Evolutionary conservation across 2,888 invertebrate genomes (phyloP), one percentile per base, ranked within the genome.

Genomic region (Pterobdella sp.): DNA sequence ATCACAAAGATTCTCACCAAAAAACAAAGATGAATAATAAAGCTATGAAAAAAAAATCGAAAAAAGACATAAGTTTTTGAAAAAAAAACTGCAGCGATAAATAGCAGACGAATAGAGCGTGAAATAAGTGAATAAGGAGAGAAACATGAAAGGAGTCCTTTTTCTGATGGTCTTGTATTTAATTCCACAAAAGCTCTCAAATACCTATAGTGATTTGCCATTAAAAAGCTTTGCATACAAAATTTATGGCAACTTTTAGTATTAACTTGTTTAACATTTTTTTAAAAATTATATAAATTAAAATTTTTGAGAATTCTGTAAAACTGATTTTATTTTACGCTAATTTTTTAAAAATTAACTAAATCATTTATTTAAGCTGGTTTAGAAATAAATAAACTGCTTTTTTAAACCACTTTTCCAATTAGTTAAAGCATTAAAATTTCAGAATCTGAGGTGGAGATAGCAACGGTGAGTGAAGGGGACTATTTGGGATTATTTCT

Each of bases 41-140:
- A 56, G 4, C 7, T 26, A 56, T 26, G 26, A 3, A 4, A 56
- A 56, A 56, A 56, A 56, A n/a, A 56, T 18, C n/a, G 3, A 56
- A 4, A 18, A 7, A 56, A 56, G 60, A 56, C 18, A 56, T 26
- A 56, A 56, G 3, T 26, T 26, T n/a, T 4, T 14, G 26, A 18
- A 56, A 42, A 22, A 56, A 3, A 26, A 3, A n/a, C n/a, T n/a
- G n/a, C n/a, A 26, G 18, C n/a, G 26, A 22, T 26, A 56, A 56
- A 22, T 14, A 26, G 60, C 10, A 26, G 60, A 3, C 4, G n/a
- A 56, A 22, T 26, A 22, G 60, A 56, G 60, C 60, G 60, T 22
- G n/a, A 56, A 56, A 56, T 56, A 22, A 56, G 60, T n/a, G 60
- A 56, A 56, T 56, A 56, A 56, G 60, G n/a, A 56, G 60, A 56